phyloP scores from a whole-genome alignment of 2,113 vertebrate genomes.

The Mystacornis crossleyi region DNA sequence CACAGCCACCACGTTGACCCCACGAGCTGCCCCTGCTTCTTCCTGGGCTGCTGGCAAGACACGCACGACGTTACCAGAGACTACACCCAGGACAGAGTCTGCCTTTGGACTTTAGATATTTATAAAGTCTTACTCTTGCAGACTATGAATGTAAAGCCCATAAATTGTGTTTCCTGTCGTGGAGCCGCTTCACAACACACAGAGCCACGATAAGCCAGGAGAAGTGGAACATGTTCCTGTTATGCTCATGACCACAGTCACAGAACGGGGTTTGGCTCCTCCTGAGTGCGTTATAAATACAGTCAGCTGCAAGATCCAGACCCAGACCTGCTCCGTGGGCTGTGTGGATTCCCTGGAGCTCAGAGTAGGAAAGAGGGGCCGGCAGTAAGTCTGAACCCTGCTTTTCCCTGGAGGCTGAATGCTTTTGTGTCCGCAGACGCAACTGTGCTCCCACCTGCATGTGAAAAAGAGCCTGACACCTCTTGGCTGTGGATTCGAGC shows the following conservation, averaged over 20 bases:
- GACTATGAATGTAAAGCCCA: background rate
- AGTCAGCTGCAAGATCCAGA: background rate
- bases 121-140: background rate
- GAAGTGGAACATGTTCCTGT: background rate
- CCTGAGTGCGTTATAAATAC: background rate
- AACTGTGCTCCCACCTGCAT: background rate
- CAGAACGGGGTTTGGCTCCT: background rate
- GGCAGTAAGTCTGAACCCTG: background rate
- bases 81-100: background rate
- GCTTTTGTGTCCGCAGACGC: background rate
- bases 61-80: background rate
- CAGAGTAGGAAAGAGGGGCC: background rate
- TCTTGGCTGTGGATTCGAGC: background rate
- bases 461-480: background rate
- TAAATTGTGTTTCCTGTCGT: background rate
- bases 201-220: background rate
- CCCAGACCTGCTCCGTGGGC: background rate
- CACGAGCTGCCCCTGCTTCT: fast-evolving
- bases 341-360: background rate
- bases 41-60: background rate
- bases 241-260: fast-evolving
- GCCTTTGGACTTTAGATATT: background rate
- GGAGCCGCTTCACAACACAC: background rate
- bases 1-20: background rate
- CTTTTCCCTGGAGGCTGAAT: background rate